Base-by-base conservation (phyloP, 2,888 invertebrate genomes). In the Copidosoma aretas region DNA sequence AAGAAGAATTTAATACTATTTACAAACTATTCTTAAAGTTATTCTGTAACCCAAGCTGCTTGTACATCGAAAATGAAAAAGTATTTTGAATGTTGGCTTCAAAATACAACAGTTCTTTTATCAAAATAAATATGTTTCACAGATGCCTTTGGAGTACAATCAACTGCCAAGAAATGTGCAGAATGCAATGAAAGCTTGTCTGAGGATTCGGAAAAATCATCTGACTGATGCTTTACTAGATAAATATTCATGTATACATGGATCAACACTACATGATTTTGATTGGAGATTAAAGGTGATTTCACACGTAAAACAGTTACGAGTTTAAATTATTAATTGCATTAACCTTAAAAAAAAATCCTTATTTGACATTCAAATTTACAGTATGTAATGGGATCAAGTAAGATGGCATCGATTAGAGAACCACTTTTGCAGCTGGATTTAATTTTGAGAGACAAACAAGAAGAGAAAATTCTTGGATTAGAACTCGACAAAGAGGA, bases 201-300 rank as follows among this genome's bases (percentile, higher is more conserved):
- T 82, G 41, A 78, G 72, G 74, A 71, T 79, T 1, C 75, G 82
- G 39, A 76, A 75, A 51, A 77, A 79, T 59, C 76, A 79, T 54
- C 66, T 83, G 25, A 75, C 77, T 1, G 66, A 79, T 57, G 78
- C 78, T 52, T 67, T 81, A 52, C 62, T 79, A n/a, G 74, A 56
- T 41, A 74, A 80, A 53, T 67, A 73, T 39, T 78, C 84, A 0
- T 82, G 81, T 71, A 80, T 75, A 66, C 79, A 80, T 46, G 71
- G 71, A 2, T 75, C 81, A 49, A 80, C 86, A 1, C 78, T 87
- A 15, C 80, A 81, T 51, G 85, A 85, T 72, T 84, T 86, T 71
- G 87, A 88, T 76, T 88, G 87, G 87, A 85, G 85, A 78, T 73
- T 88, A 43, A 86, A 86, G 77, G 83, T 83, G 74, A 41, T 58